phyloP scores from a whole-genome alignment of 2,797 vertebrate genomes.

The Platalea minor region DNA sequence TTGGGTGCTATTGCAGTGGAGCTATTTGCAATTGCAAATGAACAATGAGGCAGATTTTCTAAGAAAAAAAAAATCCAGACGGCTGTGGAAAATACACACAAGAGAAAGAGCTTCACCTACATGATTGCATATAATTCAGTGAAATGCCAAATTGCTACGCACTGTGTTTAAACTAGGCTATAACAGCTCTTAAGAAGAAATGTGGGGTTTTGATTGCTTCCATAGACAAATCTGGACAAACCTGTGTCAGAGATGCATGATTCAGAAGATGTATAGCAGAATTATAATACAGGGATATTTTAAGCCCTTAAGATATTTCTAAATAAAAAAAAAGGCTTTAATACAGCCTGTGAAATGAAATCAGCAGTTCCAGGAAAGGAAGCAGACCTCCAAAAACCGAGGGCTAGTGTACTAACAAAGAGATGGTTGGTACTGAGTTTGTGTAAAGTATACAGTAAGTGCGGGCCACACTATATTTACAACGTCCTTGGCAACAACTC shows the following conservation, averaged over 20 bases:
- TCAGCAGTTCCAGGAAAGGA: background rate
- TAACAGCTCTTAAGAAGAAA: background rate
- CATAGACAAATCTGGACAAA: background rate
- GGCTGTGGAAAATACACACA: background rate
- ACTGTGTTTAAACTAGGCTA: background rate
- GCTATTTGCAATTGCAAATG: background rate
- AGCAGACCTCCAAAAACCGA: background rate
- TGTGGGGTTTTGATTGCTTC: background rate
- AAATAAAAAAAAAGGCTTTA: background rate
- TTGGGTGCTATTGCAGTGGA: conserved; percentile 9
- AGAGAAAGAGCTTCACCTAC: background rate
- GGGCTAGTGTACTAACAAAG: background rate
- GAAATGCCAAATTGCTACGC: background rate
- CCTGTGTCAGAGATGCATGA: background rate
- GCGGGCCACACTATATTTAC: background rate
- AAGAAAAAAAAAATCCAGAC: background rate
- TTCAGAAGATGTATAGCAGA: background rate
- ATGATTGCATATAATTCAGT: background rate
- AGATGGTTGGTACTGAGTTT: background rate
- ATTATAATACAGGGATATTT: background rate
- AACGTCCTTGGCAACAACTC: background rate
- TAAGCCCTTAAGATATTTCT: background rate
- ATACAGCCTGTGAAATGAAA: background rate
- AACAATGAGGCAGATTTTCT: background rate
- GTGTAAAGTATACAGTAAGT: background rate